Base-by-base conservation (phyloP, 2,113 vertebrate genomes). In the Crotalus viridis region DNA sequence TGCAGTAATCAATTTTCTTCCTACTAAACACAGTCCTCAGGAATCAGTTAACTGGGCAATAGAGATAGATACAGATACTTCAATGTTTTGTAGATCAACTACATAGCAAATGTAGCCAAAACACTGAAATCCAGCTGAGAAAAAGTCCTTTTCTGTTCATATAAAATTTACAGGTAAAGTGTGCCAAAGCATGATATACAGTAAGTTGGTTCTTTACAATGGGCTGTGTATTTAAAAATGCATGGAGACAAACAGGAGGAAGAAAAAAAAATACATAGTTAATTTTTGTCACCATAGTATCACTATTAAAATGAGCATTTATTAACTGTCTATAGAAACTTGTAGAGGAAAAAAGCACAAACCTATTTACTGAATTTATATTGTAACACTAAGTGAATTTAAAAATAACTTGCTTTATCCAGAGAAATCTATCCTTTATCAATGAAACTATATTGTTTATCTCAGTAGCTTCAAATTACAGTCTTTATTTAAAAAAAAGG, bases 111-210 rank as follows among this genome's bases (percentile, higher is more conserved):
- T 43, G 39, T 93, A 94, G 95, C 91, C 94, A 88, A 95, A 97
- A 97, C 90, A 96, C 95, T 92, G 95, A 97, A 96, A 92, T 96
- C 69, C 74, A 96, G 96, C 89, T 94, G 90, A 96, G 94, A 93
- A 97, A 96, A 93, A 94, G 96, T 96, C 90, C 95, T 94, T 96
- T 96, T 96, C 90, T 96, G 95, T 90, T 93, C 86, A 95, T 97
- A 91, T 90, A 97, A 96, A 96, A 94, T 96, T 94, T 97, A 94
- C 96, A 91, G 94, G 95, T 93, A 97, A 91, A 88, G 93, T 96
- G 96, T 94, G 96, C 93, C 88, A 93, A 95, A 43, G 92, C 92
- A 93, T 94, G 95, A 97, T 95, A 95, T 96, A 39, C 39, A 39
- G 39, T 39, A 97, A 96, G 96, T 26, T 52, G 93, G 93, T 97